These are phyloP conservation scores for Ochlodes sylvanus DNA, from an alignment of 2,888 invertebrate genomes.

Conservation along the genomic window DNA sequence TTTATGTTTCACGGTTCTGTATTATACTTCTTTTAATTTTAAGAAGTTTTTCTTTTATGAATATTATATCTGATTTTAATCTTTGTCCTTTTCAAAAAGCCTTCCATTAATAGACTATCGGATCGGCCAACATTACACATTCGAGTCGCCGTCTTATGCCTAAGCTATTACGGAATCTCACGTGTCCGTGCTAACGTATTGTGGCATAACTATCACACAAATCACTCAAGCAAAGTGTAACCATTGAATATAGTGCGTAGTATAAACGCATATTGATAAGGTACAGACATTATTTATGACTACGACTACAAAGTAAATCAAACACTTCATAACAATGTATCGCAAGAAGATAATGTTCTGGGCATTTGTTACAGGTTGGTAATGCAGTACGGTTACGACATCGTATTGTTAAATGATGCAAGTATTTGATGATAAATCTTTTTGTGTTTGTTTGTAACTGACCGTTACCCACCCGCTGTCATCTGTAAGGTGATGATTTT, in stretches of 20 bases:
- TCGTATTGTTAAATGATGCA: conserved; percentile 7
- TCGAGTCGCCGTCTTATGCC: not conserved
- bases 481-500: not conserved
- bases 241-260: not conserved
- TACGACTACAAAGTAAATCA: conserved; percentile 18
- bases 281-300: conserved; percentile 22
- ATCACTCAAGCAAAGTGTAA: conserved; percentile 11
- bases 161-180: not conserved
- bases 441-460: not conserved
- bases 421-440: conserved; percentile 2
- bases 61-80: no score
- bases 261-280: conserved; percentile 19
- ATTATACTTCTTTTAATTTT: no score
- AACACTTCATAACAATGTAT: conserved; percentile 12
- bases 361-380: conserved; percentile 3
- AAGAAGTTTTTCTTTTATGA: no score
- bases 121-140: no score
- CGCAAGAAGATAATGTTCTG: conserved; percentile 5
- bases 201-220: conserved; percentile 5
- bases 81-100: no score
- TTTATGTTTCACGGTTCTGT: no score
- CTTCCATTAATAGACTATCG: no score
- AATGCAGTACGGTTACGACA: conserved; percentile 1
- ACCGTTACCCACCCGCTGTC: not conserved
- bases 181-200: conserved; percentile 1